These are phyloP conservation scores for Monopis laevigella DNA, from an alignment of 2,888 invertebrate species.

Conservation along the genomic window DNA sequence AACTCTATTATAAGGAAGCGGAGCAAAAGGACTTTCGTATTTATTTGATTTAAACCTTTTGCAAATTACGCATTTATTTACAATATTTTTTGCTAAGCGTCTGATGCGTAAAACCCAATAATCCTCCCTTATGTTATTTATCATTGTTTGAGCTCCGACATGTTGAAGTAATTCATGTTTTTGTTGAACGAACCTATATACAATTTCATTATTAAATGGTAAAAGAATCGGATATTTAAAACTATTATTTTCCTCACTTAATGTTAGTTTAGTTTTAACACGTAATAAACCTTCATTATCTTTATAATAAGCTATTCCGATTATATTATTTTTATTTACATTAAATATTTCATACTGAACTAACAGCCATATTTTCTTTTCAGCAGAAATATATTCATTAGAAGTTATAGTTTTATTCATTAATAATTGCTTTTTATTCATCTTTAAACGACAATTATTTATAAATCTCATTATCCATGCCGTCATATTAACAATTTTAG, in stretches of 20 bases:
- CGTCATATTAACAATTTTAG: constrained; percentile 11
- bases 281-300: constrained; percentile 10
- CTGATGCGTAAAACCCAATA: too few species aligned
- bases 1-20: too few species aligned
- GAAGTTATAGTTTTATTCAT: too few species aligned
- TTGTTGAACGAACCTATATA: not conserved
- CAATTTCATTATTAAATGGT: constrained; percentile 1
- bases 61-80: too few species aligned
- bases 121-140: too few species aligned
- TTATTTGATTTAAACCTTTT: too few species aligned
- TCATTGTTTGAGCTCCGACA: too few species aligned
- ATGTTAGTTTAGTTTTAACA: constrained; percentile 9
- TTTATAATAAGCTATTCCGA: too few species aligned
- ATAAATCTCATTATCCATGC: constrained; percentile 7
- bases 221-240: constrained; percentile 11
- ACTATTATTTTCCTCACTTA: not conserved
- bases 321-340: too few species aligned
- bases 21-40: too few species aligned
- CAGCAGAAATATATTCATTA: constrained; percentile 2
- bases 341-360: too few species aligned
- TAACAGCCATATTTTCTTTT: not conserved
- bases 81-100: too few species aligned
- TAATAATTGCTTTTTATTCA: not conserved
- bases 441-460: not conserved
- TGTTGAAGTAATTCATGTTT: constrained; percentile 8